Conservation (phyloP, 2,888 invertebrate species). For the Tethea ocularis region DNA sequence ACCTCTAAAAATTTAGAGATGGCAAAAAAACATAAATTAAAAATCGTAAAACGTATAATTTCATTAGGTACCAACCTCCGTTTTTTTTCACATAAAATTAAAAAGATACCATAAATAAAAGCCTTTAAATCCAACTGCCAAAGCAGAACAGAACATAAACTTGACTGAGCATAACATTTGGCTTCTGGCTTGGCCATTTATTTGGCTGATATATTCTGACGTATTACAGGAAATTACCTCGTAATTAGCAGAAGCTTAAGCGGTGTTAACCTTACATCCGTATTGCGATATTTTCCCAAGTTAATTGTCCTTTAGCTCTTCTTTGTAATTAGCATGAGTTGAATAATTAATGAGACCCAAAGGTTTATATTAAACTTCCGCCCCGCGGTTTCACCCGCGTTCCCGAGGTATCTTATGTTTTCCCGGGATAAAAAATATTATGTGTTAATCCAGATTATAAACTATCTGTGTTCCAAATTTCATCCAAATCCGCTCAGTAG, state of each 20-base stretch:
- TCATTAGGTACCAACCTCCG: no score
- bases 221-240: background rate
- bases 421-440: no score
- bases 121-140: background rate
- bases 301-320: background rate
- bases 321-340: background rate
- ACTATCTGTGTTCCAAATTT: no score
- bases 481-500: no score
- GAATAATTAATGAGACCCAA: background rate
- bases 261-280: background rate
- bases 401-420: no score
- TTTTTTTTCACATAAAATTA: no score
- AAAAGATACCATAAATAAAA: background rate
- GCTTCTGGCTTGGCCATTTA: background rate
- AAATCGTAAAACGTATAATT: no score
- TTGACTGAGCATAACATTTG: background rate
- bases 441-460: no score
- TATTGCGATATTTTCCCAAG: background rate
- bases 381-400: no score
- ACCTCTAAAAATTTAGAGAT: no score
- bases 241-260: background rate
- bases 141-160: background rate
- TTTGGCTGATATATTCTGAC: slow-evolving; percentile 1
- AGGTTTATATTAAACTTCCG: no score
- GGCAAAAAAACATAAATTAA: no score